A percentile compares a stretch with the other conserved stretches of the same genome.
Conservation (phyloP, 2,113 vertebrate species). For the Eubucco bourcierii region DNA sequence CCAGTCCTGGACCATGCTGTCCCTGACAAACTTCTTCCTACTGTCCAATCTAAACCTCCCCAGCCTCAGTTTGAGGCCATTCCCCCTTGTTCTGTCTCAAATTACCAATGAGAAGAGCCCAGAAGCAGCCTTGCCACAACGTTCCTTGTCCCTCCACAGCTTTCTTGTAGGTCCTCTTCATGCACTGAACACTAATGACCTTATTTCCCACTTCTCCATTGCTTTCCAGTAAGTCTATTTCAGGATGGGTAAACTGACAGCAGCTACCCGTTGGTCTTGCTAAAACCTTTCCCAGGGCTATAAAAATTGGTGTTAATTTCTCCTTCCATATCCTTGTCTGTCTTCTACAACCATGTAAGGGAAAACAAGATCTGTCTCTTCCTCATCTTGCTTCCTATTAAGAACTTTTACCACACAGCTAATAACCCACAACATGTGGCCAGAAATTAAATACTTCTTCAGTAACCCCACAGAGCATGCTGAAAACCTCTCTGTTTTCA, state of each 20-base stretch:
- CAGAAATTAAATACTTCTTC: conserved; percentile 29
- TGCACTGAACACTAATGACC: neutral
- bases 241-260: neutral
- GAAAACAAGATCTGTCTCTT: neutral
- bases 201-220: neutral
- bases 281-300: neutral
- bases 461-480: neutral
- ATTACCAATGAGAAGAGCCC: too few species aligned
- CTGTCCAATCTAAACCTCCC: too few species aligned
- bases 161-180: too few species aligned
- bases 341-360: conserved; percentile 51
- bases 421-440: conserved; percentile 20
- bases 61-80: too few species aligned
- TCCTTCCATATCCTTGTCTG: neutral
- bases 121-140: too few species aligned
- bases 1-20: too few species aligned
- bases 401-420: conserved; percentile 21
- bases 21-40: too few species aligned
- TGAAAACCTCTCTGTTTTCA: conserved; percentile 40
- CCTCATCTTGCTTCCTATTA: conserved; percentile 12
- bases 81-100: too few species aligned
- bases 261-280: neutral
- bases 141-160: too few species aligned
- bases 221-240: neutral
- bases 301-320: neutral